Evolutionary conservation across 2,888 invertebrate genomes (phyloP), one percentile per base, ranked within the genome.

Genomic region (Junonia oenone): DNA sequence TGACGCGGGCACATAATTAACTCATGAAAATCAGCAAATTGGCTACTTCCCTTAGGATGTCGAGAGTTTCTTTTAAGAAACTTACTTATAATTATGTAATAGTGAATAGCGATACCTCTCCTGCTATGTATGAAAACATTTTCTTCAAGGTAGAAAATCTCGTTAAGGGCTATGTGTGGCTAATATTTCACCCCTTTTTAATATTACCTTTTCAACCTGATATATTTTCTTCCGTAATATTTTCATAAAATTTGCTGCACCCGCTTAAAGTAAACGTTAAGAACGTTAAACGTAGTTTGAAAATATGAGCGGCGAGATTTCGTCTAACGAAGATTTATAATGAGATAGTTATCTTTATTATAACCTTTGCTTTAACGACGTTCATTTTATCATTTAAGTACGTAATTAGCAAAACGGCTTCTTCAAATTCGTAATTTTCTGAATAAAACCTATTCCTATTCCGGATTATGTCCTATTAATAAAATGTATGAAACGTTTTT

Each of bases 291-390:
- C 76, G 76, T 78, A 78, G 72, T 68, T 73, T 72, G 76, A 74
- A 63, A 83, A 82, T 84, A 86, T 81, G 80, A 81, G 77, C 73
- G 71, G 76, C 67, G 65, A 66, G 78, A 73, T 76, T 80, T 78
- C 76, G 71, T 68, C 71, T 81, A 84, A 85, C 81, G 77, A 83
- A 82, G 81, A 86, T 84, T 83, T 84, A 85, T 81, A 77, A 65
- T 64, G 67, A 68, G 65, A 75, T 73, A 76, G 78, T 78, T 78
- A 75, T 71, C 68, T 66, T 66, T 66, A 66, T 66, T 63, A 60
- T 40, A 51, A 17, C 11, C n/a, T 43, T 13, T n/a, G 22, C 43
- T 26, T 5, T 43, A 43, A 43, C 19, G n/a, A 33, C 33, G 22
- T 33, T 31, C 19, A 45, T 43, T 51, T 45, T 51, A 51, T n/a